Conservation (phyloP, 2,797 vertebrate genomes). For the Stomatorhinus walkeri region DNA sequence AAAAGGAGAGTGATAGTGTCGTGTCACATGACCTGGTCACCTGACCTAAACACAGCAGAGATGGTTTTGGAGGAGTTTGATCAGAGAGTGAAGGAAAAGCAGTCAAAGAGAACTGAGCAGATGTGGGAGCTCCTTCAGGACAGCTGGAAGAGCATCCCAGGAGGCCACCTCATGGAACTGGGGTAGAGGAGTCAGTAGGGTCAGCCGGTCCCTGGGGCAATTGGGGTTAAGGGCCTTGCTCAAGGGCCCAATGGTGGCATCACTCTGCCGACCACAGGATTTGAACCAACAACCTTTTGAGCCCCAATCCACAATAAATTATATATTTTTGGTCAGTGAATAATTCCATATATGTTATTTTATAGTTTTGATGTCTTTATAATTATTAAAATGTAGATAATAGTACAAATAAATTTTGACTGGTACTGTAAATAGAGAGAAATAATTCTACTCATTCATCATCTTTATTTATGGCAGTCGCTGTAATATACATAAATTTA, state of each 20-base stretch:
- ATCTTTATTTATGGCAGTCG: neutral
- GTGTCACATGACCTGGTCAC: neutral
- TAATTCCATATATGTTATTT: neutral
- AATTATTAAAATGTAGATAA: neutral
- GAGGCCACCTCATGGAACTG: neutral
- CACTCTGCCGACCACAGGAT: neutral
- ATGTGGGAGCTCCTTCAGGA: neutral
- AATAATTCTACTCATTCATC: neutral
- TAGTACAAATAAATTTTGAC: neutral
- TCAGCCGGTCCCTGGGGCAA: neutral
- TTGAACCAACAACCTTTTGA: neutral
- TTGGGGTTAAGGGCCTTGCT: neutral
- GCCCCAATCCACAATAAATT: neutral
- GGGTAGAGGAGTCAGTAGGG: neutral
- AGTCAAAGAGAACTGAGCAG: neutral
- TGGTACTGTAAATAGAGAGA: neutral
- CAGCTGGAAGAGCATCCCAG: neutral
- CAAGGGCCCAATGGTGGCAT: neutral
- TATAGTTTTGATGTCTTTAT: neutral
- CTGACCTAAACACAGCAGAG: neutral
- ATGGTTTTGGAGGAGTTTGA: neutral
- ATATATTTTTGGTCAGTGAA: neutral
- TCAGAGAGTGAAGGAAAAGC: neutral
- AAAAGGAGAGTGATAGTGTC: neutral
- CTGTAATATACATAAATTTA: neutral